Conservation (phyloP, 1,140 invertebrate species). For the Cherax destructor region DNA sequence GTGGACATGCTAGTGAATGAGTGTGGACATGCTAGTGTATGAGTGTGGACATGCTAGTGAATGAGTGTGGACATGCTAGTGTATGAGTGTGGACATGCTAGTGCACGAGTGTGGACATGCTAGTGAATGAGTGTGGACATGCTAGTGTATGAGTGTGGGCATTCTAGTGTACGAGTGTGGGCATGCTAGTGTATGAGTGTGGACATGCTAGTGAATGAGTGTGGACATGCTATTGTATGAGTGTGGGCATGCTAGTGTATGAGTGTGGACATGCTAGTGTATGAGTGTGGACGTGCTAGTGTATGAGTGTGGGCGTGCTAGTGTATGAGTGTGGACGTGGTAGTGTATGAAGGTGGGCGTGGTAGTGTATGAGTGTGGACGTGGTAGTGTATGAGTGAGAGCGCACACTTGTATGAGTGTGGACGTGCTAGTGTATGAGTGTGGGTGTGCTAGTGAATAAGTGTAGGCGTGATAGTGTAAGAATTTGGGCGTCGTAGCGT, state of each 20-base stretch:
- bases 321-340: neutral
- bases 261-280: neutral
- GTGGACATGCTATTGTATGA: neutral
- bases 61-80: neutral
- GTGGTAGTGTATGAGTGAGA: too few species aligned
- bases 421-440: too few species aligned
- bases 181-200: neutral
- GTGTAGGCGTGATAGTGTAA: too few species aligned
- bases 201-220: neutral
- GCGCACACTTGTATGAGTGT: neutral
- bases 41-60: neutral
- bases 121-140: neutral
- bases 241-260: neutral
- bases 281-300: neutral
- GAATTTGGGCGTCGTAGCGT: too few species aligned
- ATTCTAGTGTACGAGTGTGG: neutral
- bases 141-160: neutral
- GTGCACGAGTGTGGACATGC: neutral
- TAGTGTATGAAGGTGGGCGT: neutral
- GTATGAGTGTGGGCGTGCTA: too few species aligned
- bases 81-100: neutral
- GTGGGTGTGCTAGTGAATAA: too few species aligned
- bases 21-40: neutral
- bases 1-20: neutral
- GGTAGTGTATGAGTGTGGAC: too few species aligned